Base-by-base conservation (phyloP, 2,888 invertebrate species). In the Spodoptera picta region DNA sequence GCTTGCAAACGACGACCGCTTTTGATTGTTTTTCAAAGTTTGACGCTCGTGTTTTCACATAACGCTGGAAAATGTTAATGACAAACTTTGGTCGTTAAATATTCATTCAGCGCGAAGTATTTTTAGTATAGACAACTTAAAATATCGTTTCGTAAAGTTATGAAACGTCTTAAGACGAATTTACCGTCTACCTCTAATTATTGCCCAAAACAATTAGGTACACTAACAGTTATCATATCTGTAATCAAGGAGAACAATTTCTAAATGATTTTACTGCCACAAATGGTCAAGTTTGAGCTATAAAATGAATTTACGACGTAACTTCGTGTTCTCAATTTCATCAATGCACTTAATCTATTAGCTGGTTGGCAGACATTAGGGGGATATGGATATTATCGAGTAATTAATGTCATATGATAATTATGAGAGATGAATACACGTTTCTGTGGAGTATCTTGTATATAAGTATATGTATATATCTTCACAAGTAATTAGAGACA, bases 1-100 rank as follows among this genome's bases (percentile, higher is more conserved):
- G 83, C 72, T 75, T 88, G 88, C 69, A 64, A 53, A 65, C 79
- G 85, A 87, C 83, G 78, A 76, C 72, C 73, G 71, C 63, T 75
- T 69, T 73, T 79, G 73, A 69, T 80, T 77, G 75, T 73, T 75
- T 81, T 74, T 76, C 60, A 77, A 81, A 84, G 77, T 83, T 83
- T 79, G 70, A 77, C 75, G 70, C 68, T 71, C 60, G 64, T 75
- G 78, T 77, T 79, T 82, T 63, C 72, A 67, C 77, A 56, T 56
- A 57, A 57, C 60, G 51, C 14, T 49, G 60, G 58, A 52, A 70
- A 70, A 77, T 77, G 68, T 69, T 73, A 77, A 77, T 80, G 73
- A 62, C 69, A 55, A 76, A 79, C 75, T 80, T 80, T 70, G 60
- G 59, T 67, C 69, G 72, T 80, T 74, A 78, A 80, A 74, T 71